A percentile compares a stretch with the other conserved stretches of the same genome.
Conservation (phyloP, 2,797 vertebrate genomes). For the Tiaroga cobitis region DNA sequence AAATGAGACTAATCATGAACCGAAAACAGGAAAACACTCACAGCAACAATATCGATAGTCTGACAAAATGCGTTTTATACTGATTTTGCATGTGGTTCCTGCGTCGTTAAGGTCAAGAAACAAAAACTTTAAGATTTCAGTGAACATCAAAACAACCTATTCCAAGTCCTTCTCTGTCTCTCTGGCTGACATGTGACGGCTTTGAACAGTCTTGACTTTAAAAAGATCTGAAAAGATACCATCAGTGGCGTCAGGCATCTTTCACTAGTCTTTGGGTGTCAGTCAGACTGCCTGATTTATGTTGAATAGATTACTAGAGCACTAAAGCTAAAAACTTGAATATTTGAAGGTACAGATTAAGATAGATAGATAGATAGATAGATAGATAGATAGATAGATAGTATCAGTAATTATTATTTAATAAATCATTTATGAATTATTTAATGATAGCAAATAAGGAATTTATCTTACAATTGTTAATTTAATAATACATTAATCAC, state of each 20-base stretch:
- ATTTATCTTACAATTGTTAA: too few species aligned
- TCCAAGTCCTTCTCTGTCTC: not conserved
- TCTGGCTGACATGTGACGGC: slow-evolving; percentile 12
- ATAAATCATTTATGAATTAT: too few species aligned
- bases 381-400: too few species aligned
- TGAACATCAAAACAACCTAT: not conserved
- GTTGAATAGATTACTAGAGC: slow-evolving; percentile 73
- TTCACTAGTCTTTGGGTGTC: slow-evolving; percentile 68
- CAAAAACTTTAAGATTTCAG: not conserved
- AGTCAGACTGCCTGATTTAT: slow-evolving; percentile 74
- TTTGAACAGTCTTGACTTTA: slow-evolving; percentile 52
- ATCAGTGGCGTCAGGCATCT: slow-evolving; percentile 69
- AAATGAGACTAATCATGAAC: slow-evolving; percentile 11
- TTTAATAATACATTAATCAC: too few species aligned
- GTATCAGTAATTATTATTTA: too few species aligned
- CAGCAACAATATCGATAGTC: not conserved
- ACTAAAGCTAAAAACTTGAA: slow-evolving; percentile 44
- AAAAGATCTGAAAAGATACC: slow-evolving; percentile 75
- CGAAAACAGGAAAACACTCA: not conserved
- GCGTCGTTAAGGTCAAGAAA: not conserved
- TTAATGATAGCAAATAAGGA: too few species aligned
- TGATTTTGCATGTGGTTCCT: not conserved
- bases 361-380: too few species aligned
- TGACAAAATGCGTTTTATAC: too few species aligned
- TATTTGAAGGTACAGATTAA: not conserved